Evolutionary conservation across 1,140 invertebrate genomes (phyloP).

Genomic region (Halictus rubicundus): DNA sequence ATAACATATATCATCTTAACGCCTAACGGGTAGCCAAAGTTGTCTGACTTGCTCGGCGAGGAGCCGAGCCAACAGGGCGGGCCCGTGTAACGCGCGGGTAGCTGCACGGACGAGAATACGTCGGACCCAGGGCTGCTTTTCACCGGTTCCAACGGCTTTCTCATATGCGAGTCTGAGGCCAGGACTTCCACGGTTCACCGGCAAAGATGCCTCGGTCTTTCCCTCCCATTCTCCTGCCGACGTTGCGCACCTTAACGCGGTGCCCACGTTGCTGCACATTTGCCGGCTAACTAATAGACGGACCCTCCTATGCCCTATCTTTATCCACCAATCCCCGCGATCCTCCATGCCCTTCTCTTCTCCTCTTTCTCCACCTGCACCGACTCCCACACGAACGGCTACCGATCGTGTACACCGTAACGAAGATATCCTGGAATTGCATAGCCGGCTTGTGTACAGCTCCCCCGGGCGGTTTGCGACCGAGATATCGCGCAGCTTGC

Average conservation of each 20-base stretch:
- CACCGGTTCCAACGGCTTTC: conserved; percentile 24
- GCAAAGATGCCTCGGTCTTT: neutral
- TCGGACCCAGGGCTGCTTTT: conserved; percentile 44
- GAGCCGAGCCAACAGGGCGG: conserved; percentile 11
- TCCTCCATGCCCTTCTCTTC: neutral
- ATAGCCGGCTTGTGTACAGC: conserved; percentile 47
- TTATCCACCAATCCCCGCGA: neutral
- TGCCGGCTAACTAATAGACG: conserved; percentile 57
- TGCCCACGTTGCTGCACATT: conserved; percentile 45
- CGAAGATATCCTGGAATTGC: conserved; percentile 64
- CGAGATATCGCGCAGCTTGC: conserved; percentile 32
- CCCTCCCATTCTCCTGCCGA: conserved; percentile 37
- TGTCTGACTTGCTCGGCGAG: conserved; percentile 53
- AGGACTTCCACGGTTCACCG: conserved; percentile 20
- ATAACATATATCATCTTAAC: conserved; percentile 76
- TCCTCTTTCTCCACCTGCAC: neutral
- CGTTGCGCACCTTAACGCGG: conserved; percentile 43
- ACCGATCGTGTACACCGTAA: conserved; percentile 53
- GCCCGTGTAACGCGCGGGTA: neutral
- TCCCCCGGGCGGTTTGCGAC: conserved; percentile 34
- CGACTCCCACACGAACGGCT: neutral
- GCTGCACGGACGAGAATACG: neutral
- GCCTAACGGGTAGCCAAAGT: conserved; percentile 65
- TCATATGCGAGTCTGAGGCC: conserved; percentile 18
- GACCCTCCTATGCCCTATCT: neutral